A percentile compares a stretch with the other conserved stretches of the same genome.
Evolutionary conservation across 1,140 invertebrate species (phyloP).

Genomic region (Drosophila sp.): DNA sequence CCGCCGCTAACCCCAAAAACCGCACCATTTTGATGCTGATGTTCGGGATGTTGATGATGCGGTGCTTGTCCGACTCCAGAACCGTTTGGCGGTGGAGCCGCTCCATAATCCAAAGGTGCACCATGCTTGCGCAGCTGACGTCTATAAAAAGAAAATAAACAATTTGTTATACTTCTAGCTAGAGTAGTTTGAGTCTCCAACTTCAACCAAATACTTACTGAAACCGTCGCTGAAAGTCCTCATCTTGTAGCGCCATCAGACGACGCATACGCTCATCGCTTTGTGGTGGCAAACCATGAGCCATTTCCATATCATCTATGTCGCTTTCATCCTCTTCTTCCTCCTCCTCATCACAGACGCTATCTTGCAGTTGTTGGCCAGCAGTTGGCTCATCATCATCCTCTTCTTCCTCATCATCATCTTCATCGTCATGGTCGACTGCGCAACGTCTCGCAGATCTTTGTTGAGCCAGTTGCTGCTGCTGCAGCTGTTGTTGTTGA

Average conservation of each 20-base stretch:
- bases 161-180: too few relatives aligned
- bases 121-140: constrained; percentile 75
- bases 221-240: constrained; percentile 83
- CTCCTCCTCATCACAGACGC: constrained; percentile 74
- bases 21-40: constrained; percentile 65
- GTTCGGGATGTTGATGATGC: constrained; percentile 54
- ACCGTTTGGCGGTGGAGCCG: constrained; percentile 38
- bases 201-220: constrained; percentile 77
- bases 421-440: constrained; percentile 87
- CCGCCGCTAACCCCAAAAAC: constrained; percentile 83
- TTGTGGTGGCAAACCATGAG: constrained; percentile 73
- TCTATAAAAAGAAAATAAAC: constrained; percentile 36
- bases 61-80: constrained; percentile 27
- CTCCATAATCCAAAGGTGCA: constrained; percentile 67
- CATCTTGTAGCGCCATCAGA: constrained; percentile 83
- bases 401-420: constrained; percentile 84
- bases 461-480: constrained; percentile 41
- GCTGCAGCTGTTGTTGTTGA: constrained; percentile 27
- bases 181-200: too few relatives aligned
- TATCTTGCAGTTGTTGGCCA: constrained; percentile 66
- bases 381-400: constrained; percentile 63
- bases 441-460: constrained; percentile 51
- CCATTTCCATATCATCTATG: constrained; percentile 59
- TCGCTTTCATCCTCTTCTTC: constrained; percentile 76
- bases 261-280: constrained; percentile 80